These are phyloP conservation scores for Rhamphomyia laevipes DNA, from an alignment of 2,888 invertebrate species.

Conservation along the genomic window DNA sequence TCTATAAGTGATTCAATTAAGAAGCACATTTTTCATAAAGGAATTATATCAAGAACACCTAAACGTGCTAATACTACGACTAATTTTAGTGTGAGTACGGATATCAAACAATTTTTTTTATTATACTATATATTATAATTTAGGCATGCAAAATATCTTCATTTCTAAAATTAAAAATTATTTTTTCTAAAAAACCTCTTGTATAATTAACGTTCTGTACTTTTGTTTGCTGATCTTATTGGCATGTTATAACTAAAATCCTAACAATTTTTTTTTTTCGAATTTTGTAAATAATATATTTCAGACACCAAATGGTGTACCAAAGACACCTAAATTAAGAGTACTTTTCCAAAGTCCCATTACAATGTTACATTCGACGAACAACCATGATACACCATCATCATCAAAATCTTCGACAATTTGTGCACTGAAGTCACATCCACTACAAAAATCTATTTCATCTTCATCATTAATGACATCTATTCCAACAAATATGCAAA, in stretches of 20 bases:
- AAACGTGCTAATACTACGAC: constrained; percentile 22
- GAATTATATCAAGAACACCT: constrained; percentile 40
- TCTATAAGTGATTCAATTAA: constrained; percentile 76
- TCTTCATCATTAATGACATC: constrained; percentile 28
- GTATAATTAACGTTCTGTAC: too few relatives aligned
- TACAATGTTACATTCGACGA: neutral
- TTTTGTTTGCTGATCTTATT: neutral
- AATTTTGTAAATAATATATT: constrained; percentile 5
- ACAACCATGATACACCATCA: constrained; percentile 7
- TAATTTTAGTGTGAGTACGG: constrained; percentile 14
- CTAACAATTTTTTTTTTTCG: neutral
- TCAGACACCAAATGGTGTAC: constrained; percentile 32
- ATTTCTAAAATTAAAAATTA: too few relatives aligned
- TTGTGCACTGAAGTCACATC: constrained; percentile 11
- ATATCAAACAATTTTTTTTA: neutral
- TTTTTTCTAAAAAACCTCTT: too few relatives aligned
- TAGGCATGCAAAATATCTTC: neutral
- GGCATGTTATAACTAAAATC: neutral
- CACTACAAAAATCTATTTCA: constrained; percentile 33
- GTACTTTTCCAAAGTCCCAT: constrained; percentile 35
- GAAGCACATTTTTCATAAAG: constrained; percentile 71
- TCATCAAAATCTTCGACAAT: constrained; percentile 16
- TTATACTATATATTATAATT: neutral
- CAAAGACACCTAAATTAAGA: constrained; percentile 29
- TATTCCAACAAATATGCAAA: constrained; percentile 6